Percentiles rank a stretch among this genome's conserved stretches.
Conservation (phyloP, 1,140 invertebrate genomes). For the Diachasmimorpha longicaudata region DNA sequence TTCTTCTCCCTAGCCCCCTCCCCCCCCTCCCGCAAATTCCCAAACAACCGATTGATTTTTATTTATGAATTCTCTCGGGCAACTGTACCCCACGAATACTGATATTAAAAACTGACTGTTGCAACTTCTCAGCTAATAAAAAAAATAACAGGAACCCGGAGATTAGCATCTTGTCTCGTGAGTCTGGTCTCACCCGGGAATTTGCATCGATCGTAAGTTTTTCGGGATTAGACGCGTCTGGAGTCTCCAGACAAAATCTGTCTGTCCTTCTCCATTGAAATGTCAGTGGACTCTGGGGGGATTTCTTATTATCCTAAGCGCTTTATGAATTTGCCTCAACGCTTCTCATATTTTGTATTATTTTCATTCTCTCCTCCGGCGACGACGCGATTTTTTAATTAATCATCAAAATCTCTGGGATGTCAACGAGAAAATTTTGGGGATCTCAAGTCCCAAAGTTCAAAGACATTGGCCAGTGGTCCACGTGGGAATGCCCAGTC, state of each 20-base stretch:
- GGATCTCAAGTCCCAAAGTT: neutral
- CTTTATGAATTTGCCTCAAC: slow-evolving; percentile 28
- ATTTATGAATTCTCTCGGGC: neutral
- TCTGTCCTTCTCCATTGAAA: too few relatives aligned
- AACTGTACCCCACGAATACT: neutral
- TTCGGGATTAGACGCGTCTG: slow-evolving; percentile 42
- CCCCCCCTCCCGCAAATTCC: neutral
- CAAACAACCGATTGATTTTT: neutral
- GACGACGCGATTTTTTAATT: neutral
- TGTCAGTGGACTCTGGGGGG: neutral
- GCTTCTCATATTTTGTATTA: neutral
- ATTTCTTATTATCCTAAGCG: slow-evolving; percentile 35
- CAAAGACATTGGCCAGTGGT: neutral
- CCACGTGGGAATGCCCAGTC: slow-evolving; percentile 13
- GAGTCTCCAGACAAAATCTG: neutral
- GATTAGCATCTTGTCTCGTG: slow-evolving; percentile 23
- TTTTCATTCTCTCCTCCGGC: neutral
- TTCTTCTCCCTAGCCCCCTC: too few relatives aligned
- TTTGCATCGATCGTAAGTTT: slow-evolving; percentile 45
- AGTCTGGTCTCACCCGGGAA: slow-evolving; percentile 29
- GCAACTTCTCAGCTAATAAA: slow-evolving; percentile 8
- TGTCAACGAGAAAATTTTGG: neutral
- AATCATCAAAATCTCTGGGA: neutral
- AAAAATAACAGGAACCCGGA: neutral
- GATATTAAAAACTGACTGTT: neutral